These are phyloP conservation scores for Barbus barbus DNA, from an alignment of 2,113 vertebrate species.

Conservation along the genomic window DNA sequence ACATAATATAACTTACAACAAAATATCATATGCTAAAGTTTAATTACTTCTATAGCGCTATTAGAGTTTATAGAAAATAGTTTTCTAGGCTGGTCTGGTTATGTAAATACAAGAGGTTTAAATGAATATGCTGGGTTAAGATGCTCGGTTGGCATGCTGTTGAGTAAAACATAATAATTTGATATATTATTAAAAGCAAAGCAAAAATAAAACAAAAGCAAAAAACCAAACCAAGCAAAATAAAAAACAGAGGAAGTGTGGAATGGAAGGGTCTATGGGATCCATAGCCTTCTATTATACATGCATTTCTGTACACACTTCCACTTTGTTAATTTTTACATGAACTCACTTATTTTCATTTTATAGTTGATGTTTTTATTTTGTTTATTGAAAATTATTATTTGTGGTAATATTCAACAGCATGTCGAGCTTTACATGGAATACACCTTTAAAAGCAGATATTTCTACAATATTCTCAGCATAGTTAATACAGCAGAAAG, in stretches of 20 bases:
- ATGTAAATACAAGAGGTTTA: too few species aligned
- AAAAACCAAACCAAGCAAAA: too few species aligned
- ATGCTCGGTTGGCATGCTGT: too few species aligned
- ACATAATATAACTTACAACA: neutral
- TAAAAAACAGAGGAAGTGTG: too few species aligned
- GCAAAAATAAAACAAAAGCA: too few species aligned
- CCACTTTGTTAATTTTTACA: neutral
- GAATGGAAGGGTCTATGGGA: neutral
- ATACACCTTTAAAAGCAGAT: neutral
- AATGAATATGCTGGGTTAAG: too few species aligned
- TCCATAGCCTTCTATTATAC: neutral
- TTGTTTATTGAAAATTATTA: too few species aligned
- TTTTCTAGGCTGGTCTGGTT: too few species aligned
- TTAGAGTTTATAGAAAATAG: neutral
- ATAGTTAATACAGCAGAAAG: neutral
- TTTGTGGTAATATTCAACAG: neutral
- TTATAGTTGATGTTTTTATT: too few species aligned
- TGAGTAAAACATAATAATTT: too few species aligned
- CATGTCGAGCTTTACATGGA: neutral
- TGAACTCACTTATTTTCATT: neutral
- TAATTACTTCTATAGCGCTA: neutral
- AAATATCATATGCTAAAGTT: neutral
- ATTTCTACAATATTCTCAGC: neutral
- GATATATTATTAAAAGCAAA: too few species aligned
- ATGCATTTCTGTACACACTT: neutral